These are phyloP conservation scores for Peromyscus leucopus DNA, from an alignment of 2,113 vertebrate species.

Conservation along the genomic window DNA sequence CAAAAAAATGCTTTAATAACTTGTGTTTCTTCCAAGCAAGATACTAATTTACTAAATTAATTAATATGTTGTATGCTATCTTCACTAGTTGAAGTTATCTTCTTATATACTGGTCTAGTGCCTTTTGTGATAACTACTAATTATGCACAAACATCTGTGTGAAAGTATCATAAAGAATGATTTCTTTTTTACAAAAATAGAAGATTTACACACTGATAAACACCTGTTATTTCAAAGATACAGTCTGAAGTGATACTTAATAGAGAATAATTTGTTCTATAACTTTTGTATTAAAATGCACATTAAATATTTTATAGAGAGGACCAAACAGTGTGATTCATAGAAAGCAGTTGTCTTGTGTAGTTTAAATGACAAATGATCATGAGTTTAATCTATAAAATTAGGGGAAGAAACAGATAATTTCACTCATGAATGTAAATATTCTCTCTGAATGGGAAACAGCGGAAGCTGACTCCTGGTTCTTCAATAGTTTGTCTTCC, in stretches of 20 bases:
- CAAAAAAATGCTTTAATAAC: background rate
- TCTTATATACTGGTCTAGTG: rapidly evolving
- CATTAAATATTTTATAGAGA: background rate
- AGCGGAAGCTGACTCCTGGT: background rate
- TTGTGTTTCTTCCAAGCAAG: background rate
- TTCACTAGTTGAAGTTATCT: constrained; percentile 30
- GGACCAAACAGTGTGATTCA: background rate
- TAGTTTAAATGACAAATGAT: background rate
- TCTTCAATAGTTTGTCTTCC: background rate
- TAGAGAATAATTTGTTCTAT: background rate
- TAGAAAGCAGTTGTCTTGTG: background rate
- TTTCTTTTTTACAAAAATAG: background rate
- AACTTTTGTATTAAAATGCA: constrained; percentile 12
- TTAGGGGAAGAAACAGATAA: background rate
- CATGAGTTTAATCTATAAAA: background rate
- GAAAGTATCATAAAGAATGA: background rate
- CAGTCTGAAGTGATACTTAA: background rate
- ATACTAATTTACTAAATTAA: constrained; percentile 40
- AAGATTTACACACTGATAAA: background rate
- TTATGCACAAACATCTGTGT: background rate
- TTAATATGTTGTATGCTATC: constrained; percentile 37
- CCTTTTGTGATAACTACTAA: background rate
- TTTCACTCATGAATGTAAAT: background rate
- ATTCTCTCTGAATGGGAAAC: background rate
- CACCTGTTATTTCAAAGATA: background rate